Base-by-base conservation (phyloP, 2,888 invertebrate species). In the Drosophila barbarae region DNA sequence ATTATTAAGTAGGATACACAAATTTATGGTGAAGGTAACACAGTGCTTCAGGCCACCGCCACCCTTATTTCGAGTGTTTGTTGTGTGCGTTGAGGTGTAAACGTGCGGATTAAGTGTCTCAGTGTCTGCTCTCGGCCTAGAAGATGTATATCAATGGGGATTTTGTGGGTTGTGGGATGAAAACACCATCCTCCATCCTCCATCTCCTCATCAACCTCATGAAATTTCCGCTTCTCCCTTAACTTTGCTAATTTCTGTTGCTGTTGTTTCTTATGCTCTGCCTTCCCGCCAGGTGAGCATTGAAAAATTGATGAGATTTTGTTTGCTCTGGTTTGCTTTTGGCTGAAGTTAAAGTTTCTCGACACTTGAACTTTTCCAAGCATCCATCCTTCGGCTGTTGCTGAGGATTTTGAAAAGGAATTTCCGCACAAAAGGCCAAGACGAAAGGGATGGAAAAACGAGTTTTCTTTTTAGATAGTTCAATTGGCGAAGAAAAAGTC, bases 21-120 rank as follows among this genome's bases (percentile, higher is more conserved):
- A 82, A 82, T 86, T 76, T 79, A 74, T 82, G 76, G 68, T 56
- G 73, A 39, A 64, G 50, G 65, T 34, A 49, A 38, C 65, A 26
- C 32, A 26, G 39, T 6, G 38, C 70, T 57, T 30, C 57, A 39
- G 74, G 72, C 42, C 42, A 63, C 52, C 52, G 52, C 65, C 74
- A 15, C 28, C 23, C 26, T 23, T 41, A 53, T 49, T 13, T 35
- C 54, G 52, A 47, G 42, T 54, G 30, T 54, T 41, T 77, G 69
- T 72, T 78, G 67, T 84, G 86, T 84, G 73, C 80, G 72, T 57
- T 82, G 80, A 81, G 81, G 81, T 81, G 86, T 81, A 86, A 86
- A 86, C 85, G 85, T 81, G 83, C 70, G 85, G 85, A 81, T 81
- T 81, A 84, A 86, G 86, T 86, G 80, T 77, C 83, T 82, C 63